Evolutionary conservation across 2,888 invertebrate species (phyloP).

Genomic region (Cheiracanthium punctorium): DNA sequence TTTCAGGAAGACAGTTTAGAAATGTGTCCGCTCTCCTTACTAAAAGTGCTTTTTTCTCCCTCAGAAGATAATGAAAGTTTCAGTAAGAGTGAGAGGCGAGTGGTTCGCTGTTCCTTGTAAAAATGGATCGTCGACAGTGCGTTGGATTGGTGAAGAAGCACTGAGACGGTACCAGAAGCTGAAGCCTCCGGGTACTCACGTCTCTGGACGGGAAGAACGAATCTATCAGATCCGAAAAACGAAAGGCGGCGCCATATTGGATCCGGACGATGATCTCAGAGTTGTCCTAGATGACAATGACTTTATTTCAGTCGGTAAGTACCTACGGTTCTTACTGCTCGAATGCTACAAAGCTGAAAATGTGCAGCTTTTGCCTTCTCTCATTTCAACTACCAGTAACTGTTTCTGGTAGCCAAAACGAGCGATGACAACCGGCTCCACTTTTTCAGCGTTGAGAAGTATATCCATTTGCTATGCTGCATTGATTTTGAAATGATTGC

Average conservation of each 20-base stretch:
- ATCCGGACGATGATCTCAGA: constrained; percentile 79
- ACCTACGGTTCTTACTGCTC: too few relatives aligned
- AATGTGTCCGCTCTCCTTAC: too few relatives aligned
- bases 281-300: constrained; percentile 81
- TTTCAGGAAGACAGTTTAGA: too few relatives aligned
- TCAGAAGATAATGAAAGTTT: constrained; percentile 78
- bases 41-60: too few relatives aligned
- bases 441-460: too few relatives aligned
- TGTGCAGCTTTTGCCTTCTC: too few relatives aligned
- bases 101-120: constrained; percentile 80
- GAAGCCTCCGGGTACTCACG: constrained; percentile 73
- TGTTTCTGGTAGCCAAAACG: too few relatives aligned
- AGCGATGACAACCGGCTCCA: too few relatives aligned
- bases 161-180: constrained; percentile 78
- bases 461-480: too few relatives aligned
- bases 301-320: constrained; percentile 80
- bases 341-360: too few relatives aligned
- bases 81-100: constrained; percentile 79
- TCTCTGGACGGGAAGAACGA: constrained; percentile 66
- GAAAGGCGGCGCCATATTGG: constrained; percentile 80
- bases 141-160: constrained; percentile 80
- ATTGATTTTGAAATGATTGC: too few relatives aligned
- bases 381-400: too few relatives aligned
- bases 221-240: constrained; percentile 79
- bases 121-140: constrained; percentile 77